These are phyloP conservation scores for Chrysolina haemoptera DNA, from an alignment of 2,888 invertebrate species.

Conservation along the genomic window DNA sequence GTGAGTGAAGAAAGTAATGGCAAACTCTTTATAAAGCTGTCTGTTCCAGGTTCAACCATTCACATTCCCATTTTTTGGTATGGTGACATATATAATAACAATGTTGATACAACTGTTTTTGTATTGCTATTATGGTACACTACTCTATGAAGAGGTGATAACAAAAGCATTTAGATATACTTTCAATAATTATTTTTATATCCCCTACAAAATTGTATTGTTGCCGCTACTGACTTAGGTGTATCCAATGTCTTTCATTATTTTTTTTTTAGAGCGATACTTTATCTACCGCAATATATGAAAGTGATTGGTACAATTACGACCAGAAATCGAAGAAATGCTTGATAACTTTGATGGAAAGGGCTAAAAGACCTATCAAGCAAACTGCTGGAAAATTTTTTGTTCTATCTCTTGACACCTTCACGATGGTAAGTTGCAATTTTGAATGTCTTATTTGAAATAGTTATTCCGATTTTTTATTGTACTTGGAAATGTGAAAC, in stretches of 20 bases:
- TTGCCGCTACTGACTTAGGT: neutral
- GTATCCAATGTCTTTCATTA: neutral
- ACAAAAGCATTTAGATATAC: too few species aligned
- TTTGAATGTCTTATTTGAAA: too few species aligned
- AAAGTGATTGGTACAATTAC: constrained; percentile 65
- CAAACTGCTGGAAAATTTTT: constrained; percentile 70
- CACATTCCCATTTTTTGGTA: constrained; percentile 68
- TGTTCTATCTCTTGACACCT: constrained; percentile 71
- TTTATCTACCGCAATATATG: constrained; percentile 67
- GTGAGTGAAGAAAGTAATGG: constrained; percentile 60
- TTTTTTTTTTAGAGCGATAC: constrained; percentile 66
- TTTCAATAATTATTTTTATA: too few species aligned
- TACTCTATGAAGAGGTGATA: constrained; percentile 71
- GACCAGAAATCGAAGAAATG: constrained; percentile 66
- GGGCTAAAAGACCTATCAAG: constrained; percentile 70
- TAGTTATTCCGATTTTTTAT: too few species aligned
- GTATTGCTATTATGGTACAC: constrained; percentile 71
- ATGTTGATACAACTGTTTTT: constrained; percentile 70
- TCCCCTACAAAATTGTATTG: neutral
- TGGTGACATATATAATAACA: constrained; percentile 65
- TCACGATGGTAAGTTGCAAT: constrained; percentile 67
- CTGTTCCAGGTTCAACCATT: constrained; percentile 50
- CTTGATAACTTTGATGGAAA: constrained; percentile 69
- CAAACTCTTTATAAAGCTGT: neutral
- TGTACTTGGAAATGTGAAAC: too few species aligned